These are phyloP conservation scores for Etheostoma cragini DNA, from an alignment of 2,113 vertebrate genomes.

Conservation along the genomic window DNA sequence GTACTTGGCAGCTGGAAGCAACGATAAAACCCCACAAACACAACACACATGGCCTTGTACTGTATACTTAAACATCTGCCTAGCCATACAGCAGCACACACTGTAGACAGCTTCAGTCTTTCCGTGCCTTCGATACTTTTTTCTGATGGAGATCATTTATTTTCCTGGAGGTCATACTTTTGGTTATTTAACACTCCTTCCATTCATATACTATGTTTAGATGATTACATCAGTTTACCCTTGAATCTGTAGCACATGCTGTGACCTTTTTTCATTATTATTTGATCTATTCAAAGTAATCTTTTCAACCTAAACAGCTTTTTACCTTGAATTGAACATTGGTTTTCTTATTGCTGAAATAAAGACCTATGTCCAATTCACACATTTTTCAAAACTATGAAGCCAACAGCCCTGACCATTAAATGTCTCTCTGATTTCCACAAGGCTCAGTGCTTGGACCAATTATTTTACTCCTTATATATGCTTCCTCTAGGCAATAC, in stretches of 20 bases:
- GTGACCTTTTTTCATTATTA: not conserved
- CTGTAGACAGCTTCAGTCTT: constrained; percentile 44
- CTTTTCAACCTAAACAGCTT: not conserved
- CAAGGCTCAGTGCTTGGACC: no score
- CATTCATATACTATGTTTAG: constrained; percentile 11
- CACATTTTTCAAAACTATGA: not conserved
- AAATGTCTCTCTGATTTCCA: not conserved
- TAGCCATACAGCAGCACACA: constrained; percentile 37
- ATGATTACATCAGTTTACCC: not conserved
- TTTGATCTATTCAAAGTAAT: not conserved
- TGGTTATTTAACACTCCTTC: constrained; percentile 3
- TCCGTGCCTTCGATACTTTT: constrained; percentile 1
- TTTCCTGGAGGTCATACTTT: constrained; percentile 18
- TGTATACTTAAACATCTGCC: constrained; percentile 54
- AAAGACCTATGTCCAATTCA: not conserved
- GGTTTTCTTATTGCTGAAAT: not conserved
- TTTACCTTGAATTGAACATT: not conserved
- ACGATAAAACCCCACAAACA: constrained; percentile 42
- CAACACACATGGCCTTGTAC: constrained; percentile 25
- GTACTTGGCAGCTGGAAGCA: constrained; percentile 49
- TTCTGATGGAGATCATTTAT: constrained; percentile 1
- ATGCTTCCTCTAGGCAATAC: no score
- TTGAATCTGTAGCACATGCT: not conserved
- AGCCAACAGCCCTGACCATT: not conserved
- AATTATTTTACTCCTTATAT: no score